Conservation (phyloP, 1,140 invertebrate genomes). For the Apis cerana region DNA sequence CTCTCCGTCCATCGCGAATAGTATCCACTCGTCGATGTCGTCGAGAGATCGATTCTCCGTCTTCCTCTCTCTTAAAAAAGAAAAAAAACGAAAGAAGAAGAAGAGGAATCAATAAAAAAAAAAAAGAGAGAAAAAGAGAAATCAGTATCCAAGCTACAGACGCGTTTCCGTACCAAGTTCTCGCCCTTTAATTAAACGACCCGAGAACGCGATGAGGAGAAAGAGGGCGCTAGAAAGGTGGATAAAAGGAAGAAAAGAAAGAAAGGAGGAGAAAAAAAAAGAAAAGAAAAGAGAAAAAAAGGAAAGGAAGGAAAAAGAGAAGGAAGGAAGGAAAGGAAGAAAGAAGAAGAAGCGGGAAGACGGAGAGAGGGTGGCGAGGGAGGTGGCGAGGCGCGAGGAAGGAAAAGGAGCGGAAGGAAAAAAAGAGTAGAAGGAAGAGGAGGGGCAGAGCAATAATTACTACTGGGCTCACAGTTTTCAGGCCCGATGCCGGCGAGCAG, state of each 20-base stretch:
- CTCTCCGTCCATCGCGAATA: constrained; percentile 12
- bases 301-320: not conserved
- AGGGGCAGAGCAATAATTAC: constrained; percentile 72
- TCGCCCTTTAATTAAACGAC: constrained; percentile 59
- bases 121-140: too few relatives aligned
- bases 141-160: constrained; percentile 4
- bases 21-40: constrained; percentile 13
- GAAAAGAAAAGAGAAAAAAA: constrained; percentile 7
- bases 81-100: not conserved
- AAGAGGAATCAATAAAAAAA: not conserved
- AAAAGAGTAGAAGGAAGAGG: constrained; percentile 41
- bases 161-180: constrained; percentile 38
- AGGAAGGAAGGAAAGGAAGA: not conserved
- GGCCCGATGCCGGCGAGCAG: constrained; percentile 68
- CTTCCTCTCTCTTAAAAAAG: not conserved
- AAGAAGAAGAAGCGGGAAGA: constrained; percentile 37
- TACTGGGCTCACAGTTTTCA: constrained; percentile 72
- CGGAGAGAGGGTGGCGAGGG: constrained; percentile 20
- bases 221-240: constrained; percentile 1
- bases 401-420: constrained; percentile 30
- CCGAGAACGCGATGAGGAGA: constrained; percentile 1
- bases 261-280: not conserved
- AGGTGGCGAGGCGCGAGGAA: constrained; percentile 20
- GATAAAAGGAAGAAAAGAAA: constrained; percentile 43
- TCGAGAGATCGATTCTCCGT: not conserved